phyloP scores from a whole-genome alignment of 2,113 vertebrate genomes.

The Mobula hypostoma region DNA sequence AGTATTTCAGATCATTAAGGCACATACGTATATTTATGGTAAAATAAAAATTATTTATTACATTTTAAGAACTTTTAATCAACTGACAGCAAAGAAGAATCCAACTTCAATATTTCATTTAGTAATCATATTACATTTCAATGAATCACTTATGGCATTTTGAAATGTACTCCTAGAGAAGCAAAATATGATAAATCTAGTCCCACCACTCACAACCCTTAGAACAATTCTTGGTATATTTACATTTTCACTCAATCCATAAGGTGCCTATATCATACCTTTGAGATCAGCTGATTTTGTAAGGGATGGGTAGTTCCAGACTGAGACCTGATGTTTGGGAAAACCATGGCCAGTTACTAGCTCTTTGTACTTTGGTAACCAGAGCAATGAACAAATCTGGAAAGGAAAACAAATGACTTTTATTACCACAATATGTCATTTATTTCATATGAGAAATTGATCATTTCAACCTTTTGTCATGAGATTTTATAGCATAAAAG shows the following conservation, averaged over 20 bases:
- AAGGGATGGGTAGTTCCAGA: conserved; percentile 55
- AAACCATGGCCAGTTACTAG: conserved; percentile 59
- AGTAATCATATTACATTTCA: not conserved
- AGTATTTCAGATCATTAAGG: not conserved
- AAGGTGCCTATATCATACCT: conserved; percentile 48
- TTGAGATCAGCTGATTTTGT: conserved; percentile 46
- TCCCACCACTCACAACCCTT: not conserved
- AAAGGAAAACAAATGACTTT: not conserved
- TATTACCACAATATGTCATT: not conserved
- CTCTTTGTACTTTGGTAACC: conserved; percentile 53
- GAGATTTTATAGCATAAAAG: not conserved
- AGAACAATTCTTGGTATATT: not conserved
- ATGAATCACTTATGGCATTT: not conserved
- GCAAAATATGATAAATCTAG: not conserved
- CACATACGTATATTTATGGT: not conserved
- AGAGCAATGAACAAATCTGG: conserved; percentile 68
- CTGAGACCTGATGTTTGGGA: conserved; percentile 54
- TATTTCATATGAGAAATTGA: not conserved
- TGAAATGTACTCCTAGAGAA: not conserved
- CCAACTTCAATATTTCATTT: not conserved
- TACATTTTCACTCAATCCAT: not conserved
- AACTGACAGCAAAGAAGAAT: no score
- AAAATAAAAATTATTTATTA: not conserved
- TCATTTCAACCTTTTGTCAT: not conserved
- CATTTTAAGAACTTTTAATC: not conserved